Evolutionary conservation across 2,797 vertebrate genomes (phyloP).

Genomic region (Monodelphis domestica): DNA sequence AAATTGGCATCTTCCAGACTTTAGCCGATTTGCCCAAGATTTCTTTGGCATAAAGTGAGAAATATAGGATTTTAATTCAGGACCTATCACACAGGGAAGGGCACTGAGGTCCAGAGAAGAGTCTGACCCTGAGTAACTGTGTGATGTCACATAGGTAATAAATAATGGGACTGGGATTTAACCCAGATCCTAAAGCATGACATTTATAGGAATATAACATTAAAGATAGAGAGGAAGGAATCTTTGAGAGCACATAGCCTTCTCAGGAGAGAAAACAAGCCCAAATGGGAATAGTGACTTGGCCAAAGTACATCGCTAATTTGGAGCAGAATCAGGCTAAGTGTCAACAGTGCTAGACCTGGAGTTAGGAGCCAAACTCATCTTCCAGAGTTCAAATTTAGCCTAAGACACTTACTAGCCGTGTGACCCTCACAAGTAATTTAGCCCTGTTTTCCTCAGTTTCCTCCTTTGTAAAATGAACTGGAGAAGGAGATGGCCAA

Average conservation of each 20-base stretch:
- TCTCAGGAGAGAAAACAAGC: neutral
- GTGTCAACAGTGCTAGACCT: no score
- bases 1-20: neutral
- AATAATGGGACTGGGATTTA: neutral
- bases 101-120: neutral
- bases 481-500: no score
- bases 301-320: neutral
- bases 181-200: neutral
- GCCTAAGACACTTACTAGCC: no score
- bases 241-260: neutral
- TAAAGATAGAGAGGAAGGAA: neutral
- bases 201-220: neutral
- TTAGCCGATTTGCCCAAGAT: neutral
- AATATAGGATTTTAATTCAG: neutral
- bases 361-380: no score
- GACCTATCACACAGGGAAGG: no score
- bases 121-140: neutral
- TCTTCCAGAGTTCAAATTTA: no score
- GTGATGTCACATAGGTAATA: neutral
- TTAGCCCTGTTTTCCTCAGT: no score
- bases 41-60: no score
- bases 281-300: neutral
- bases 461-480: no score
- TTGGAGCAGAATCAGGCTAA: neutral
- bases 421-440: no score